Evolutionary conservation across 1,140 invertebrate genomes (phyloP).

Genomic region (Cepaea nemoralis): DNA sequence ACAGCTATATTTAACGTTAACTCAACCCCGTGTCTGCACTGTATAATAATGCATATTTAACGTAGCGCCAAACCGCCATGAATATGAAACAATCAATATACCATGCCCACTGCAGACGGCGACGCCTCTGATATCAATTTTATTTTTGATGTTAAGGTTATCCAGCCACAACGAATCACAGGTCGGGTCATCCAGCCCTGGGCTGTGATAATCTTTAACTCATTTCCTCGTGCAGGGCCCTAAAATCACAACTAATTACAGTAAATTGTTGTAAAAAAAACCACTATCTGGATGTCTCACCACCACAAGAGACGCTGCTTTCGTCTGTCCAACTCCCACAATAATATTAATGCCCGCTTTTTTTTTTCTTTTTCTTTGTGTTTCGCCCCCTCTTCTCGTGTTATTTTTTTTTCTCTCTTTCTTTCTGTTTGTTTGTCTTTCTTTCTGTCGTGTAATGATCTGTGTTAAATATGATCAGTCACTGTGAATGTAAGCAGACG

Average conservation of each 20-base stretch:
- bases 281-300: not conserved
- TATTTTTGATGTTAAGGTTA: constrained; percentile 7
- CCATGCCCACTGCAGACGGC: no score
- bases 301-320: not conserved
- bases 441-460: no score
- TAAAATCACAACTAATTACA: constrained; percentile 18
- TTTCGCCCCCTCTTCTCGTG: not conserved
- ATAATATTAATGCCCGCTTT: not conserved
- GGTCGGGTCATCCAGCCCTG: constrained; percentile 11
- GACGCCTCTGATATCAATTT: not conserved
- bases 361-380: not conserved
- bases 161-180: not conserved
- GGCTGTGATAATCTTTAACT: not conserved
- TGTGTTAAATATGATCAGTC: no score
- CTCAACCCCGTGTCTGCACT: no score
- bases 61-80: no score
- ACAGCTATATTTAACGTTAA: no score
- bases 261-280: constrained; percentile 8
- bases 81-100: no score
- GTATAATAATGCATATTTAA: no score
- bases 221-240: constrained; percentile 12
- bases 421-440: no score
- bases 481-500: no score
- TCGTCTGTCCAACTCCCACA: constrained; percentile 4
- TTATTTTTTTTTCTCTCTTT: no score